Base-by-base conservation (phyloP, 2,113 vertebrate genomes). In the Capreolus pygargus region DNA sequence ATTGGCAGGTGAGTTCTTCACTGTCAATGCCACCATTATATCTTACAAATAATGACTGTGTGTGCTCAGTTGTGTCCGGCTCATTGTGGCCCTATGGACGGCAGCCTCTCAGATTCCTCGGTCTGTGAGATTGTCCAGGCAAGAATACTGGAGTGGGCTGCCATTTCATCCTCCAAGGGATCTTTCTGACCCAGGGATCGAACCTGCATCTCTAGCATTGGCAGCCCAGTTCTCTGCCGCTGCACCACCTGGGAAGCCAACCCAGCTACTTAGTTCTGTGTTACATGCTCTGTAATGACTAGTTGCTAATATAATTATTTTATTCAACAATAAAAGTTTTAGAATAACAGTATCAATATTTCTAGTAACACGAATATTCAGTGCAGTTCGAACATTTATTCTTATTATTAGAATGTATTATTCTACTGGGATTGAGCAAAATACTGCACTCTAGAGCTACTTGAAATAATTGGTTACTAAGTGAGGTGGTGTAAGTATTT, bases 361-460 rank as follows among this genome's bases (percentile, higher is more conserved):
- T 70, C 16, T 28, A 50, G 27, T 45, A 58, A 52, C 28, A 52
- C 8, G 58, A 82, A 39, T 50, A 14, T 58, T 90, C 57, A 86
- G 1, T 64, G 55, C 21, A 67, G 57, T 79, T 91, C 19, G 81
- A 90, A 52, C 23, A 86, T 81, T 58, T 70, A 86, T 79, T 94
- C 61, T 85, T 58, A 81, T 81, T 86, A 45, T 90, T 27, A 58
- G 27, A 81, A 91, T 54, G n/a, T 15, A 81, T 67, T 67, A 33
- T 86, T 93, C 67, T 85, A 78, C 23, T 93, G 55, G 30, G 36
- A 61, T n/a, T 93, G 30, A 64, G 25, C 10, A 47, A 93, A 89
- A 5, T 85, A 50, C 52, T 70, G 11, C 10, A 61, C 89, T 78
- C 39, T 89, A 79, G 67, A 78, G 45, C 23, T 64, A 81, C 58